phyloP scores from a whole-genome alignment of 2,888 invertebrate genomes.

The Cylindroiulus punctatus region DNA sequence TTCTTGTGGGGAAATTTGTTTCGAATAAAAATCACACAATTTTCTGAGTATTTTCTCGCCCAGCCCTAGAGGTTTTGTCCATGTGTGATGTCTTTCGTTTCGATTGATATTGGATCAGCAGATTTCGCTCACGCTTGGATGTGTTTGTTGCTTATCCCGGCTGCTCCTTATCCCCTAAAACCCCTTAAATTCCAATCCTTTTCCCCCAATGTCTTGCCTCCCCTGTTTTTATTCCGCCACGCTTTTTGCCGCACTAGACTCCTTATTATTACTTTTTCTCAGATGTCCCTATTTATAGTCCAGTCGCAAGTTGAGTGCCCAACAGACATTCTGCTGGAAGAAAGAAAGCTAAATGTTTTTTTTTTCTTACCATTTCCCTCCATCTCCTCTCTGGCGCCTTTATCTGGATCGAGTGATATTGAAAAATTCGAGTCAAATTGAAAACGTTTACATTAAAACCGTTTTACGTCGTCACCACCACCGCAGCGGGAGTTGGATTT shows the following conservation, averaged over 20 bases:
- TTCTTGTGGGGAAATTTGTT: no score
- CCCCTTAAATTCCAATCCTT: not conserved
- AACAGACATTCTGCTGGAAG: not conserved
- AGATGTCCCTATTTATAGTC: not conserved
- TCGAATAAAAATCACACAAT: no score
- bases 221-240: not conserved
- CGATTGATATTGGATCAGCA: not conserved
- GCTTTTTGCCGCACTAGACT: no score
- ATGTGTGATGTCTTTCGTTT: not conserved
- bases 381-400: no score
- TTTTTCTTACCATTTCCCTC: not conserved
- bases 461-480: not conserved
- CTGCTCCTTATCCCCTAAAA: not conserved
- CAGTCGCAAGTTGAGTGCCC: no score
- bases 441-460: conserved; percentile 1
- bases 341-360: not conserved
- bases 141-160: not conserved
- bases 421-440: not conserved
- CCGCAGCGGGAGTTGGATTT: not conserved
- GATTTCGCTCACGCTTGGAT: not conserved
- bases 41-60: no score
- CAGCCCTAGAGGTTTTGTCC: not conserved
- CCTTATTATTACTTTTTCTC: conserved; percentile 1
- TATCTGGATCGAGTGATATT: not conserved
- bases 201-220: not conserved